These are phyloP conservation scores for Meganola albula DNA, from an alignment of 2,888 invertebrate species.

Conservation along the genomic window DNA sequence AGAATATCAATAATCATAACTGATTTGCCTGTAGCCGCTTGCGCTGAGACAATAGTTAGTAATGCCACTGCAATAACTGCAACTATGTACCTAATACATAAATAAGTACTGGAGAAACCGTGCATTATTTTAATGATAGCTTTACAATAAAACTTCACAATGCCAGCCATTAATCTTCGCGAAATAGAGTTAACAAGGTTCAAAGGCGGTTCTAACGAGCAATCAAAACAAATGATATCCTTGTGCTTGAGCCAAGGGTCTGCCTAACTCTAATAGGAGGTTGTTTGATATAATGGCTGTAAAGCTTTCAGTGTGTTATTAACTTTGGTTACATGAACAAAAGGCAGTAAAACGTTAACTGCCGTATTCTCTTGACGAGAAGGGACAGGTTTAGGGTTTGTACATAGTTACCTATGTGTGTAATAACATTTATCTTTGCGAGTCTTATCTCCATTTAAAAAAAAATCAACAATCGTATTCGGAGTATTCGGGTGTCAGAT, in stretches of 20 bases:
- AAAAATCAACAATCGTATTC: too few relatives aligned
- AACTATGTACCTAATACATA: too few relatives aligned
- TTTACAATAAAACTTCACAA: conserved; percentile 14
- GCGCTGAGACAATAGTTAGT: too few relatives aligned
- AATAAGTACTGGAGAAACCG: too few relatives aligned
- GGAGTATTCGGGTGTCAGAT: too few relatives aligned
- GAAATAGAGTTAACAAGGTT: conserved; percentile 28
- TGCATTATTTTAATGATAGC: conserved; percentile 5
- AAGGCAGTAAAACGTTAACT: not conserved
- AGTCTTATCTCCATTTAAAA: too few relatives aligned
- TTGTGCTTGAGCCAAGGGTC: conserved; percentile 14
- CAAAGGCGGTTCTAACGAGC: conserved; percentile 18
- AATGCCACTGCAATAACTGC: too few relatives aligned
- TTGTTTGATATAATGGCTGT: conserved; percentile 1
- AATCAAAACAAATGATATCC: conserved; percentile 26
- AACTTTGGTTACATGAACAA: not conserved
- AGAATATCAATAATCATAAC: too few relatives aligned
- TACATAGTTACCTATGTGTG: too few relatives aligned
- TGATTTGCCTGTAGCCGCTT: too few relatives aligned
- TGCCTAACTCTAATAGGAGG: conserved; percentile 10
- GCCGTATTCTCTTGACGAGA: not conserved
- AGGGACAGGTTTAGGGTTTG: not conserved
- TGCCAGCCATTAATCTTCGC: conserved; percentile 18
- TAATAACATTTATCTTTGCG: too few relatives aligned
- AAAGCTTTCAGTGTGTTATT: not conserved